These are phyloP conservation scores for Percopsis omiscomaycus DNA, from an alignment of 2,797 vertebrate species.

Conservation along the genomic window DNA sequence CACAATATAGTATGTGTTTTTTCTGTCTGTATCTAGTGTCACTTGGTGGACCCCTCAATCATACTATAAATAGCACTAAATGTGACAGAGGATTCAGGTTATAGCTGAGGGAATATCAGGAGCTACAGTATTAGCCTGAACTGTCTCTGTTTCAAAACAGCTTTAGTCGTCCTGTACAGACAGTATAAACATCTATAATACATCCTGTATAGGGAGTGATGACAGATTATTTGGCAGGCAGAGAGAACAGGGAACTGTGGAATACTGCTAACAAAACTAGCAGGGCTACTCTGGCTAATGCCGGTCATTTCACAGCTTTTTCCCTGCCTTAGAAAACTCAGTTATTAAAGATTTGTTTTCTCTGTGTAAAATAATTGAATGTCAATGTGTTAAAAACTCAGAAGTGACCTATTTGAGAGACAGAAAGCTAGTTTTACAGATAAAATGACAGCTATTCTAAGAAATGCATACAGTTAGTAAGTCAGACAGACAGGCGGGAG, in stretches of 20 bases:
- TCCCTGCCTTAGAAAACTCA: too few species aligned
- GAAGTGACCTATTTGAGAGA: not conserved
- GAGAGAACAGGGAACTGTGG: too few species aligned
- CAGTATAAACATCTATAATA: too few species aligned
- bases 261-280: too few species aligned
- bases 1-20: constrained; percentile 1
- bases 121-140: constrained; percentile 51
- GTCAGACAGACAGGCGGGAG: not conserved
- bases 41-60: constrained; percentile 49
- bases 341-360: too few species aligned
- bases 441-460: not conserved
- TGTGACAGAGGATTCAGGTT: constrained; percentile 61
- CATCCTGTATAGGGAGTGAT: too few species aligned
- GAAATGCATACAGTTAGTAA: not conserved
- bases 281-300: too few species aligned
- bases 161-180: too few species aligned
- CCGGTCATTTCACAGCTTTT: too few species aligned
- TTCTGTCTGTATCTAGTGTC: constrained; percentile 14
- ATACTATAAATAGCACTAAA: constrained; percentile 63
- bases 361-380: too few species aligned
- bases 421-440: not conserved
- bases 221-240: too few species aligned
- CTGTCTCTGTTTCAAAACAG: constrained; percentile 22
- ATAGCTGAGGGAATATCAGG: constrained; percentile 58
- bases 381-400: too few species aligned